phyloP scores from a whole-genome alignment of 2,113 vertebrate species.

The Phrynosoma platyrhinos region DNA sequence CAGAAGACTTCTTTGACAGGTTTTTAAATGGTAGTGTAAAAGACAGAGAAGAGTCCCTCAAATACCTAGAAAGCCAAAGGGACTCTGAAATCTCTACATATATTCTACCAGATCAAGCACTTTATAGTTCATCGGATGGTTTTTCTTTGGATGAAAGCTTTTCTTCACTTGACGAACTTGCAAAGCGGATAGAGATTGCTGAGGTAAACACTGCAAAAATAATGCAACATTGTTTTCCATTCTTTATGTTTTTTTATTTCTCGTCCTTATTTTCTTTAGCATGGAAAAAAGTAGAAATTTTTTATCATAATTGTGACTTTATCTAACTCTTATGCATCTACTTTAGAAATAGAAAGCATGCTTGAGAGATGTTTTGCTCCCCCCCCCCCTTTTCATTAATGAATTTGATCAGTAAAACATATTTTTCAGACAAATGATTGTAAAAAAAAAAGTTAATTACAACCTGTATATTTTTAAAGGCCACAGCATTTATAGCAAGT shows the following conservation, averaged over 20 bases:
- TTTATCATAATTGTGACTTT: background rate
- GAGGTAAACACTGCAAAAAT: slow-evolving; percentile 82
- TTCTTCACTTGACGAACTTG: slow-evolving; percentile 90
- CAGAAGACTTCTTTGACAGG: slow-evolving; percentile 76
- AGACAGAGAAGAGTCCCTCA: slow-evolving; percentile 70
- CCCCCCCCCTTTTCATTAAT: background rate
- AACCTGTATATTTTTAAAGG: background rate
- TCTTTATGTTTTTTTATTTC: background rate
- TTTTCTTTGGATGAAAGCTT: slow-evolving; percentile 80
- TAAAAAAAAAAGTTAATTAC: background rate
- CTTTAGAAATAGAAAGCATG: background rate
- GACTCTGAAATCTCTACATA: slow-evolving; percentile 73
- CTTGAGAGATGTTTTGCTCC: background rate
- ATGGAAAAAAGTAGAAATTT: background rate
- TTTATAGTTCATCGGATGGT: slow-evolving; percentile 74
- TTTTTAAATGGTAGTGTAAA: slow-evolving; percentile 75
- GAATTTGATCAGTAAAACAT: background rate
- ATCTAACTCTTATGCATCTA: background rate
- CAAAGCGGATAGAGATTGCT: slow-evolving; percentile 87
- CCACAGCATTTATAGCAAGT: background rate
- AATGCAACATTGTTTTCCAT: background rate
- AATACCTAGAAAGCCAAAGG: slow-evolving; percentile 66
- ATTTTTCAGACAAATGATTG: background rate
- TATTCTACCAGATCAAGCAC: slow-evolving; percentile 73
- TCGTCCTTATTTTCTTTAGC: background rate